Percentiles rank a stretch among this genome's conserved stretches.
Conservation (phyloP, 1,140 invertebrate species). For the Copidosoma floridanum region DNA sequence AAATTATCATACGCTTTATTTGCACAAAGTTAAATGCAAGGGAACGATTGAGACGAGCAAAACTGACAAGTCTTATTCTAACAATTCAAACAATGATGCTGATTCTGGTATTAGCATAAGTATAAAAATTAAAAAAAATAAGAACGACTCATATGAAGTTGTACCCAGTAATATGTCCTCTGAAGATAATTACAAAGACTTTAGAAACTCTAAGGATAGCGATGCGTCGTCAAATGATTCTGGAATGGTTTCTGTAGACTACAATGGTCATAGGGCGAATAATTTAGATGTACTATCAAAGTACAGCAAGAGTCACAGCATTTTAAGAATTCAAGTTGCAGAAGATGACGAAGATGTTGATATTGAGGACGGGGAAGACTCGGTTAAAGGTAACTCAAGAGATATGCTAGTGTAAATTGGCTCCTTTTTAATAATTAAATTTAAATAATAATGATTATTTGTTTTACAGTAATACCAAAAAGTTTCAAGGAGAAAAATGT, state of each 20-base stretch:
- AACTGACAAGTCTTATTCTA: background rate
- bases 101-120: constrained; percentile 49
- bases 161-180: constrained; percentile 29
- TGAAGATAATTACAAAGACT: constrained; percentile 12
- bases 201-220: constrained; percentile 20
- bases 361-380: constrained; percentile 40
- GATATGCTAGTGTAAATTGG: too few relatives aligned
- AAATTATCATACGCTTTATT: constrained; percentile 40
- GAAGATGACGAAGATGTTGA: constrained; percentile 46
- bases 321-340: constrained; percentile 36
- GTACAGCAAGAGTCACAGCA: constrained; percentile 39
- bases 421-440: too few relatives aligned
- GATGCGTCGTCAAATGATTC: constrained; percentile 24
- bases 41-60: too few relatives aligned
- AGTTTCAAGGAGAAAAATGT: too few relatives aligned
- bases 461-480: too few relatives aligned
- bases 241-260: constrained; percentile 13
- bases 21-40: constrained; percentile 44
- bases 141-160: constrained; percentile 51
- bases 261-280: constrained; percentile 8
- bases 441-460: too few relatives aligned
- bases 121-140: constrained; percentile 53
- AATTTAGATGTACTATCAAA: constrained; percentile 12
- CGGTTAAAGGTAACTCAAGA: background rate
- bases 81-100: constrained; percentile 37